Evolutionary conservation across 2,113 vertebrate genomes (phyloP).

Genomic region (Cyprinus carpio): DNA sequence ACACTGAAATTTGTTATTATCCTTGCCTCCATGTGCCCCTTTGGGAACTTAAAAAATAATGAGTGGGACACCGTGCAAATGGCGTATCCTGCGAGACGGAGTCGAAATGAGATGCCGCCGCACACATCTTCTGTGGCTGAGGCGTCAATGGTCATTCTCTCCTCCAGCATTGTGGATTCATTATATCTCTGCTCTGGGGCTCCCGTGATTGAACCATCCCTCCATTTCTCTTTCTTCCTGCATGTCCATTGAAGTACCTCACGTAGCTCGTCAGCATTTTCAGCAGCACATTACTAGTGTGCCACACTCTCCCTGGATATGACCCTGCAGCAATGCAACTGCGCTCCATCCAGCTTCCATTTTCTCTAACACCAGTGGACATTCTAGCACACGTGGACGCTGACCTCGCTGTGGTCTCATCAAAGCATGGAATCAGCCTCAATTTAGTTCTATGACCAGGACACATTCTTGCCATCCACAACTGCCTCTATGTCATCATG

Average conservation of each 20-base stretch:
- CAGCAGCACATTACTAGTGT: constrained; percentile 54
- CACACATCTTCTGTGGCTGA: constrained; percentile 10
- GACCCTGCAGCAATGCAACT: constrained; percentile 62
- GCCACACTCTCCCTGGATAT: constrained; percentile 60
- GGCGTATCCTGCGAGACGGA: constrained; percentile 33
- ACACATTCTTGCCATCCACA: constrained; percentile 64
- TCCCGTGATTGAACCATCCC: constrained; percentile 14
- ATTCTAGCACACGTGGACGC: not conserved
- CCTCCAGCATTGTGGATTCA: constrained; percentile 17
- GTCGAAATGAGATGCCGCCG: constrained; percentile 3
- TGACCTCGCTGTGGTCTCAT: constrained; percentile 16
- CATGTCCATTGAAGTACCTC: constrained; percentile 53
- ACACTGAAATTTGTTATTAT: constrained; percentile 26
- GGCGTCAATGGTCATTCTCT: constrained; percentile 32
- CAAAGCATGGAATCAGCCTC: constrained; percentile 70
- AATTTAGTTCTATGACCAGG: constrained; percentile 65
- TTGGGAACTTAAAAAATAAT: constrained; percentile 17
- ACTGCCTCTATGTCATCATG: constrained; percentile 50
- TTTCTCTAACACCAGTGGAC: constrained; percentile 16
- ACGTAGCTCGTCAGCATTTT: constrained; percentile 53
- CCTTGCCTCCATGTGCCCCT: constrained; percentile 12
- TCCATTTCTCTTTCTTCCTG: constrained; percentile 8
- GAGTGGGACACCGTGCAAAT: constrained; percentile 17
- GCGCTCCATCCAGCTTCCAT: constrained; percentile 63
- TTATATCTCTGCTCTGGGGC: constrained; percentile 45